These are phyloP conservation scores for Lophius piscatorius DNA, from an alignment of 2,113 vertebrate genomes.

Conservation along the genomic window DNA sequence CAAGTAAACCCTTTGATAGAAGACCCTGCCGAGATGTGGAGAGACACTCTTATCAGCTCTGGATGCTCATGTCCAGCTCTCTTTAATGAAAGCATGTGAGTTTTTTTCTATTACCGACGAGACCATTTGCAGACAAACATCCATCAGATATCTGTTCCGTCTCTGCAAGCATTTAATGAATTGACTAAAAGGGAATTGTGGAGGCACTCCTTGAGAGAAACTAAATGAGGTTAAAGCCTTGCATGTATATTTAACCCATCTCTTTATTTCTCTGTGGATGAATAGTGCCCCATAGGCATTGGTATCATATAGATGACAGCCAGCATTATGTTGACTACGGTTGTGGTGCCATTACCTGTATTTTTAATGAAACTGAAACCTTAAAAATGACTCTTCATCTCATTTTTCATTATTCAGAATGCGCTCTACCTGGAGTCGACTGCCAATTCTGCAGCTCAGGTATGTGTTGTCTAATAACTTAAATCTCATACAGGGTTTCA, in stretches of 20 bases:
- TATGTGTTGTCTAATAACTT: slow-evolving; percentile 68
- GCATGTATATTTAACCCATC: slow-evolving; percentile 62
- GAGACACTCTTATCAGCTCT: slow-evolving; percentile 60
- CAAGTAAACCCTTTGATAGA: slow-evolving; percentile 36
- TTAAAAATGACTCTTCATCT: slow-evolving; percentile 62
- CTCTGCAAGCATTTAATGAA: slow-evolving; percentile 73
- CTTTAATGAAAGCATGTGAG: slow-evolving; percentile 77
- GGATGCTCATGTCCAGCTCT: slow-evolving; percentile 63
- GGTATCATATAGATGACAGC: slow-evolving; percentile 65
- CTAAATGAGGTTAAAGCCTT: slow-evolving; percentile 74
- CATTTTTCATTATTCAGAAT: slow-evolving; percentile 77
- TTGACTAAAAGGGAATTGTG: slow-evolving; percentile 77
- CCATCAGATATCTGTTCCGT: slow-evolving; percentile 73
- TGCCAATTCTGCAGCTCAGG: slow-evolving; percentile 63
- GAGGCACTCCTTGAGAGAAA: slow-evolving; percentile 71
- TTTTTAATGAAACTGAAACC: slow-evolving; percentile 76
- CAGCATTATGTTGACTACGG: slow-evolving; percentile 76
- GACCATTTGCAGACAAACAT: slow-evolving; percentile 81
- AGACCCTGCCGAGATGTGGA: slow-evolving; percentile 39
- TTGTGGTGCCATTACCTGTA: slow-evolving; percentile 74
- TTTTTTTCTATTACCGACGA: slow-evolving; percentile 77
- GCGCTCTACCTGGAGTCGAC: slow-evolving; percentile 68
- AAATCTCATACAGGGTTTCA: slow-evolving; percentile 56
- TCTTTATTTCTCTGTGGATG: slow-evolving; percentile 60
- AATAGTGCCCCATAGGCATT: slow-evolving; percentile 68